These are phyloP conservation scores for Oxycera nigricornis DNA, from an alignment of 2,888 invertebrate genomes.

Conservation along the genomic window DNA sequence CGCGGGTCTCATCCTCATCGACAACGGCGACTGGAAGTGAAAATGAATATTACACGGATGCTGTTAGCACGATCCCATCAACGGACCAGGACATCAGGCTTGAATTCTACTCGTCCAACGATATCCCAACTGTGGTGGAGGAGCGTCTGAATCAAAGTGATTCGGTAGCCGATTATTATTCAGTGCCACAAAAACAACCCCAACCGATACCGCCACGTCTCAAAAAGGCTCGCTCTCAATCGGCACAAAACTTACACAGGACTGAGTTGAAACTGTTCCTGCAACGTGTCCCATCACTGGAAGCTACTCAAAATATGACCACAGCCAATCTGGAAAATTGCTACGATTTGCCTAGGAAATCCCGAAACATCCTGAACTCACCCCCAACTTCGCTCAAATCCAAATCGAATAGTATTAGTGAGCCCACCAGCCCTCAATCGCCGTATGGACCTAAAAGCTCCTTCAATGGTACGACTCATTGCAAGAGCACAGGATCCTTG, in stretches of 20 bases:
- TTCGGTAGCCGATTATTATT: conserved; percentile 48
- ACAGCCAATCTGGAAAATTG: conserved; percentile 51
- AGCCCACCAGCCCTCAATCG: conserved; percentile 53
- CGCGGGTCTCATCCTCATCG: conserved; percentile 25
- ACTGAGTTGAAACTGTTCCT: conserved; percentile 57
- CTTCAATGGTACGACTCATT: conserved; percentile 48
- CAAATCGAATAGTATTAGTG: conserved; percentile 51
- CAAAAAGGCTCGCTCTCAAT: conserved; percentile 56
- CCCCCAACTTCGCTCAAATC: conserved; percentile 4
- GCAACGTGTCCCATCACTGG: conserved; percentile 58
- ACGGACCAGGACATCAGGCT: conserved; percentile 47
- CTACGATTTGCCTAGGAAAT: conserved; percentile 52
- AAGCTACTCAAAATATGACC: conserved; percentile 52
- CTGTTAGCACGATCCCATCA: conserved; percentile 53
- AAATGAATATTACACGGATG: conserved; percentile 58
- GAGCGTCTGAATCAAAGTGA: conserved; percentile 30
- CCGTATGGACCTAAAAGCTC: conserved; percentile 49
- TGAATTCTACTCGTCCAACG: conserved; percentile 45
- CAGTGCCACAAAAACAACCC: conserved; percentile 48
- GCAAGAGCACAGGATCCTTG: conserved; percentile 57
- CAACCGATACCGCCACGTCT: conserved; percentile 38
- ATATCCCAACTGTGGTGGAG: conserved; percentile 8
- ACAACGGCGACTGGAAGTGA: conserved; percentile 53
- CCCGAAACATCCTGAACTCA: conserved; percentile 46
- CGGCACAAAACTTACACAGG: conserved; percentile 58